Base-by-base conservation (phyloP, 2,797 vertebrate species). In the Esox masquinongy region DNA sequence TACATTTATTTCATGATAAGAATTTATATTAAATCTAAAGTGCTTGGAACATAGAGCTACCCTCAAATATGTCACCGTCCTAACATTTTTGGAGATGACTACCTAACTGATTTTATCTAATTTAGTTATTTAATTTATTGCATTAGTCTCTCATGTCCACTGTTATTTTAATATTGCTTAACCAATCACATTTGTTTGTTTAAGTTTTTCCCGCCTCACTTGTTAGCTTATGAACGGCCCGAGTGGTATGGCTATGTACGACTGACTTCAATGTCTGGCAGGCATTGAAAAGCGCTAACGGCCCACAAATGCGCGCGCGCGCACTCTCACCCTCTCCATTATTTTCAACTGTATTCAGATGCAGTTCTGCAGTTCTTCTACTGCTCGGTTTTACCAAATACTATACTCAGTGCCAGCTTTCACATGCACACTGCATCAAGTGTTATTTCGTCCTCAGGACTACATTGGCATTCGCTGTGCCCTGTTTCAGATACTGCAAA, bases 381-480 rank as follows among this genome's bases (percentile, higher is more conserved):
- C 67, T 70, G 70, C 75, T 74, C 24, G 17, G 50, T 50, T 12
- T 19, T 79, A 70, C 73, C 72, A 80, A 76, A 75, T 51, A 69
- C 56, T 78, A 49, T 53, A n/a, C 50, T 17, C 69, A 67, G 56
- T 66, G 72, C 74, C 77, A 77, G 74, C 51, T 43, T 34, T 9
- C 34, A 26, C 72, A 78, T 74, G 74, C 36, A 53, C 75, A 79
- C 50, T 64, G 56, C 66, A 67, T 50, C 61, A 82, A 72, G 74
- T 77, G 76, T 80, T 64, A 74, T 85, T 80, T 80, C 80, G 78
- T 85, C 76, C 78, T 71, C 56, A 12, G 39, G 39, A 4, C 63
- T 43, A 53, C 36, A 63, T 31, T 68, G 34, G 63, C 70, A n/a
- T 5, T 26, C 67, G 72, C 49, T 71, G 43, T 47, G 70, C 74